phyloP scores from a whole-genome alignment of 2,113 vertebrate genomes.

The Psilopogon haemacephalus region DNA sequence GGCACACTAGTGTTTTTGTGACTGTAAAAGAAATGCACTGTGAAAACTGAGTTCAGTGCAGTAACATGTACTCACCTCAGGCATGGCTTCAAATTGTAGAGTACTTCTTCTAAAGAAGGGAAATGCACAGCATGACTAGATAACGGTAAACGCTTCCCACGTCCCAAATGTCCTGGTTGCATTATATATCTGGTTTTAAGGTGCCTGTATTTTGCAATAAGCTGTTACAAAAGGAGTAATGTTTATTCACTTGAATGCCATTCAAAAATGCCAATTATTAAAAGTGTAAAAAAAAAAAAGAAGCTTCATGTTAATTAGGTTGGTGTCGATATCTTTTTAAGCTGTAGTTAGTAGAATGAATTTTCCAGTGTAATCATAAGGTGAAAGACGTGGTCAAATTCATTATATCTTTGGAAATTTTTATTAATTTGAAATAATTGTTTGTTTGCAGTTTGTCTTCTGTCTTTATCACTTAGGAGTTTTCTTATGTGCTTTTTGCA shows the following conservation, averaged over 20 bases:
- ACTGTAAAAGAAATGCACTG: conserved; percentile 17
- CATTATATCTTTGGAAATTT: background rate
- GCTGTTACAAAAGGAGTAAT: conserved; percentile 22
- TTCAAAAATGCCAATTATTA: conserved; percentile 38
- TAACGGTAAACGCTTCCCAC: conserved; percentile 10
- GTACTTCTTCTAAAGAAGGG: conserved; percentile 46
- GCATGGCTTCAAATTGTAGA: background rate
- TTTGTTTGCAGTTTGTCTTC: conserved; percentile 46
- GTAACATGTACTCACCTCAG: conserved; percentile 29
- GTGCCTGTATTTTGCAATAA: conserved; percentile 56
- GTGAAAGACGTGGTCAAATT: conserved; percentile 12
- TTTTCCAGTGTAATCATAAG: conserved; percentile 29
- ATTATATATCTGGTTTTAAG: conserved; percentile 49
- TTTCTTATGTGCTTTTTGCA: background rate
- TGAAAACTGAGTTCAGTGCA: conserved; percentile 27
- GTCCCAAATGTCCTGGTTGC: conserved; percentile 8
- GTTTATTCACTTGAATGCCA: conserved; percentile 36
- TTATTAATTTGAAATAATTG: conserved; percentile 11
- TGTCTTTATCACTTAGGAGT: background rate
- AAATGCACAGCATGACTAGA: conserved; percentile 19
- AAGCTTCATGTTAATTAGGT: background rate
- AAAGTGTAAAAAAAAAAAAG: background rate
- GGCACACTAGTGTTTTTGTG: conserved; percentile 17
- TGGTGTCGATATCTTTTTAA: background rate
- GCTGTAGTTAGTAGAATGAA: background rate